Base-by-base conservation (phyloP, 2,113 vertebrate species). In the Chaenogobius annularis region DNA sequence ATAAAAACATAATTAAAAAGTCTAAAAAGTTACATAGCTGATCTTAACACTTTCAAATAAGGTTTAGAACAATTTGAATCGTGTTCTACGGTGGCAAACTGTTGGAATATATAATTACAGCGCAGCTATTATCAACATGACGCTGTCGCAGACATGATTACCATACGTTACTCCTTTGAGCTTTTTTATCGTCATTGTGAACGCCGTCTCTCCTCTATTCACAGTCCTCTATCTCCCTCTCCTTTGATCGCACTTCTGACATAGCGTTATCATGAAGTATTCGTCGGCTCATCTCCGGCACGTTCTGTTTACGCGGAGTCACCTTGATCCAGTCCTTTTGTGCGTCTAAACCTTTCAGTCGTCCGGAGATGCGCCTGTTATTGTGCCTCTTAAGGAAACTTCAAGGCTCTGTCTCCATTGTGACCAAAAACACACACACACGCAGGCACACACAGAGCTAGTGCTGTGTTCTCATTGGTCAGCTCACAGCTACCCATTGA, bases 321-420 rank as follows among this genome's bases (percentile, higher is more conserved):
- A 0, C 66, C 66, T 76, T 48, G 66, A 66, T 74, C 78, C 44
- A 62, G 43, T 68, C 15, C 56, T 74, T 66, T 69, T 71, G 55
- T 10, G 19, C 72, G 46, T 70, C 43, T 69, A 63, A 72, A 77
- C 79, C 68, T 83, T 70, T 69, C 15, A 70, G 72, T 79, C 48
- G 59, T 65, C 56, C 31, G 43, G 69, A 79, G 66, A 83, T 37
- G 63, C 74, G 66, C 58, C 70, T 82, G 64, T 71, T 78, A 72
- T 78, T 81, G 77, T 90, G 79, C 72, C 66, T 80, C 70, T 78
- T 48, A 85, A 75, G 73, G 79, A 47, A 68, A 77, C 68, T 83
- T 87, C 74, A 87, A 84, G 76, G 79, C 82, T 73, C 40, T 23
- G 56, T 35, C 58, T 67, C 74, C 70, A 73, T 64, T 82, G 46